phyloP scores from a whole-genome alignment of 2,797 vertebrate species.

The Cuculus canorus region DNA sequence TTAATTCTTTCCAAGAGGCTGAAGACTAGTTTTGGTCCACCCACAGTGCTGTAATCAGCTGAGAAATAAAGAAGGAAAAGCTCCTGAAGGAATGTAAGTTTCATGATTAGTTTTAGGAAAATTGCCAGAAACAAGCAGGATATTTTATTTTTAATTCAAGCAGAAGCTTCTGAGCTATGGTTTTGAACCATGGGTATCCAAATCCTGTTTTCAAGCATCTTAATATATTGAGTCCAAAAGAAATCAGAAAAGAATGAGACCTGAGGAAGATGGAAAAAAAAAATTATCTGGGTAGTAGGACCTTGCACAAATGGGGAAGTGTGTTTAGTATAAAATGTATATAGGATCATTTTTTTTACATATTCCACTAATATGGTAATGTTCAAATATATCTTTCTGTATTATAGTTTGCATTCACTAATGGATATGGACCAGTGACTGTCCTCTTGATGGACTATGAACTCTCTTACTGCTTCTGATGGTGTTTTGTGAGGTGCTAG shows the following conservation, averaged over 20 bases:
- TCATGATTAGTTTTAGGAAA: not conserved
- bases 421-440: not conserved
- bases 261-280: not conserved
- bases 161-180: not conserved
- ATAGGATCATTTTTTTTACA: not conserved
- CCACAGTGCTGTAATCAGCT: conserved; percentile 40
- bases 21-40: conserved; percentile 52
- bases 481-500: not conserved
- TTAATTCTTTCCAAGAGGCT: conserved; percentile 73
- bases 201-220: not conserved
- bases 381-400: not conserved
- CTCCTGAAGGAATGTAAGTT: conserved; percentile 1
- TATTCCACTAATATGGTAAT: not conserved
- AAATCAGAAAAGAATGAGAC: not conserved
- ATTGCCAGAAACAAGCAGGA: not conserved
- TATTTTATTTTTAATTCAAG: conserved; percentile 23
- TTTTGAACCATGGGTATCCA: not conserved
- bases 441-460: not conserved
- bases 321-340: not conserved
- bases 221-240: not conserved
- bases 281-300: not conserved
- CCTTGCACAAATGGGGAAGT: not conserved
- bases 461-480: not conserved
- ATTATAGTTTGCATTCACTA: not conserved
- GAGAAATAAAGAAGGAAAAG: conserved; percentile 7